Evolutionary conservation across 2,888 invertebrate species (phyloP), one percentile per base, ranked within the genome.

Genomic region (Scaptodrosophila latifasciaeformis): DNA sequence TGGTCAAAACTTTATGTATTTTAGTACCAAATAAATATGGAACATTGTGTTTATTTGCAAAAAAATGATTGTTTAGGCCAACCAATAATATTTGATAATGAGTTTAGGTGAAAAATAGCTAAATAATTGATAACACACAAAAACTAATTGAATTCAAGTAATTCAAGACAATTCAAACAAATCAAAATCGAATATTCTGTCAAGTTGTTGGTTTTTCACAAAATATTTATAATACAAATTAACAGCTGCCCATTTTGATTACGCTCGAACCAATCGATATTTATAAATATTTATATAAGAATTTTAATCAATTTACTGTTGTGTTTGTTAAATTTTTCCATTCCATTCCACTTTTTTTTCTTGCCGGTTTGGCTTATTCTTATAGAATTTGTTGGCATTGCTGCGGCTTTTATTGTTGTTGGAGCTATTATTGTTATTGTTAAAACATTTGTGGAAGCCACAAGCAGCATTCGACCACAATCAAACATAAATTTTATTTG

Each of bases 401-500:
- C 2, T 37, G 13, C 24, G 24, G 7, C 9, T 34, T 34, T 31
- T 31, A 34, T 34, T 2, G 34, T 13, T 2, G 12, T 34, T 58
- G 42, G 37, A 54, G 53, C 9, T 45, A 44, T 49, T 24, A 27
- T 47, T 48, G 19, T 35, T 56, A 42, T 31, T 42, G 17, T 31
- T 29, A 34, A 34, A 34, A n/a, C 34, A 34, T 12, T n/a, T n/a
- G n/a, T 13, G 27, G 12, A 29, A 54, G 45, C 54, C 52, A 44
- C 50, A 58, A 48, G 48, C n/a, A 50, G 40, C 21, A 49, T 31
- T 37, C 39, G 24, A 55, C 58, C 76, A 43, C 65, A 70, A 48
- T 43, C 30, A 56, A 52, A 60, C 54, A 69, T 72, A 63, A 72
- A 72, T 72, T 67, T 46, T 39, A 59, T 61, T 66, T 67, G 47